Evolutionary conservation across 2,797 vertebrate genomes (phyloP).

Genomic region (Neosilurus hyrtlii): DNA sequence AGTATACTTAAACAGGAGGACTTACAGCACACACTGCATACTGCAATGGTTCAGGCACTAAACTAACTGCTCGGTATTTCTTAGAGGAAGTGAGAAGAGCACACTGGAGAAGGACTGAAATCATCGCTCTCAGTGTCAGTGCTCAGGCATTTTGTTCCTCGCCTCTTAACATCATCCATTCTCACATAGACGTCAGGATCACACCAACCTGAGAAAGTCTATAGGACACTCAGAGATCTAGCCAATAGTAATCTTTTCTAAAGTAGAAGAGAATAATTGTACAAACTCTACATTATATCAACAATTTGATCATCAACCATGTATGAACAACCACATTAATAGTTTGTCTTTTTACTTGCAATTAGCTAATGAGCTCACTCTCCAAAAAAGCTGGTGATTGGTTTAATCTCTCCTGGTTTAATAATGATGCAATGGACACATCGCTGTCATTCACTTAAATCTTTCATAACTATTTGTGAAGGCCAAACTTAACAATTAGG

Average conservation of each 20-base stretch:
- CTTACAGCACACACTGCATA: neutral
- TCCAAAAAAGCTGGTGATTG: neutral
- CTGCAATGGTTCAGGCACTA: neutral
- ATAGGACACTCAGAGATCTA: neutral
- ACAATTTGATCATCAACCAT: neutral
- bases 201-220: neutral
- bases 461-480: neutral
- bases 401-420: neutral
- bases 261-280: neutral
- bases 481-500: neutral
- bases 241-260: neutral
- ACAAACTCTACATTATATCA: neutral
- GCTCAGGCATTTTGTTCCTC: conserved; percentile 14
- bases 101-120: neutral
- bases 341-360: neutral
- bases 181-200: neutral
- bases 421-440: neutral
- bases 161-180: neutral
- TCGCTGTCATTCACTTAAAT: neutral
- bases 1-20: neutral
- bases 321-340: neutral
- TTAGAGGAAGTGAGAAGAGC: conserved; percentile 9
- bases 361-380: neutral
- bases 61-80: neutral
- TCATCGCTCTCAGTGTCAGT: conserved; percentile 1